These are phyloP conservation scores for Isaurus tuberculatus DNA, from an alignment of 92 coral and sea anemone species.

Conservation along the genomic window DNA sequence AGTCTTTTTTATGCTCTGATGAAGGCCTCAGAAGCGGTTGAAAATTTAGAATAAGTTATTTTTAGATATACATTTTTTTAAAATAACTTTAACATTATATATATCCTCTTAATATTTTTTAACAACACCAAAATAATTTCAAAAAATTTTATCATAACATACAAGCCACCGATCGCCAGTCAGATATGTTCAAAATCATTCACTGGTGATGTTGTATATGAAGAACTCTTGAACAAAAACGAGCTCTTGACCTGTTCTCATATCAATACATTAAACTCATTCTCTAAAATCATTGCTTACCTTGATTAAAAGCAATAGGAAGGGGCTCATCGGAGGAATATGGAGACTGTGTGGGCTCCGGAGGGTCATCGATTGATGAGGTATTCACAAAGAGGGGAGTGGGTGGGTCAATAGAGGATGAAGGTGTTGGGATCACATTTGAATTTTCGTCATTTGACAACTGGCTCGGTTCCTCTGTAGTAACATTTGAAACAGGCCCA, in stretches of 20 bases:
- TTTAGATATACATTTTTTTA: no score
- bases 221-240: not conserved
- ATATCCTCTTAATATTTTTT: no score
- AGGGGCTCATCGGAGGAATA: not conserved
- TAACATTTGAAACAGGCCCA: slow-evolving; percentile 33
- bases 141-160: no score
- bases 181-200: no score
- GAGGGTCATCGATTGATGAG: slow-evolving; percentile 8
- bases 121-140: no score
- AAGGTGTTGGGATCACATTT: slow-evolving; percentile 23
- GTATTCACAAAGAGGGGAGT: slow-evolving; percentile 33
- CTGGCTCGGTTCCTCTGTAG: slow-evolving; percentile 8
- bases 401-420: slow-evolving; percentile 30
- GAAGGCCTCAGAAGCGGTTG: no score
- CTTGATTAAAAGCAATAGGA: slow-evolving; percentile 8
- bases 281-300: not conserved
- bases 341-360: slow-evolving; percentile 19
- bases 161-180: no score
- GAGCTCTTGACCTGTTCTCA: not conserved
- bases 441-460: not conserved
- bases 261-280: not conserved
- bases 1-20: no score
- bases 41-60: no score
- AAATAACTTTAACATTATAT: no score
- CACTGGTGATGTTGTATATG: not conserved